Base-by-base conservation (phyloP, 2,888 invertebrate genomes). In the Dasypogon diadema region DNA sequence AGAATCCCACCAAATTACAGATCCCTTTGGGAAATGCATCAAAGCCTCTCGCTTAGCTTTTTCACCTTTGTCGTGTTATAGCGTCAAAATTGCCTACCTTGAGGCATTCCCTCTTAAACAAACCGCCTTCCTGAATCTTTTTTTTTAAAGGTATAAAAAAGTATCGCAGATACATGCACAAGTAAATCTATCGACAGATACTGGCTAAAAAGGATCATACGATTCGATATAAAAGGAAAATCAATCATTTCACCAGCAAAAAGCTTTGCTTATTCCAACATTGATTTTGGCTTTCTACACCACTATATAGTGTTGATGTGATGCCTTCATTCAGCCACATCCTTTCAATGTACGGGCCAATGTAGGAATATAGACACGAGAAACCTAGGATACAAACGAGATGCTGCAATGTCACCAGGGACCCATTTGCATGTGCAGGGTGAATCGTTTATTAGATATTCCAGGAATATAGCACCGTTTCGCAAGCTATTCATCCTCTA, bases 401-500 rank as follows among this genome's bases (percentile, higher is more conserved):
- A 70, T 70, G 51, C 54, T 70, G 70, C 70, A 70, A 46, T 70
- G 34, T 54, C 70, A 74, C 58, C 74, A 58, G 74, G 54, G 56
- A 56, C 46, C 58, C 74, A 74, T 74, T 74, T 74, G 58, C 56
- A 74, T 74, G 46, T 58, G 24, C 58, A 58, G 74, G 58, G 60
- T 26, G 54, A 70, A 70, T 68, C 68, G 75, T 75, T 68, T 75
- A 75, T 77, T 76, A 76, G 74, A 76, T 74, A 75, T 77, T 76
- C 76, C 51, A 60, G 55, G 34, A 74, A 74, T 56, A 73, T 55
- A 75, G 54, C 72, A 37, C 58, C 79, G 76, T 74, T 77, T 74
- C 77, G 77, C 77, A 79, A 79, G 78, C 79, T 80, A 79, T 79
- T 79, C 80, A 79, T 79, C 80, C 79, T 78, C 79, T 80, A 80